Conservation (phyloP, 2,797 vertebrate species). For the Gadopsis marmoratus region DNA sequence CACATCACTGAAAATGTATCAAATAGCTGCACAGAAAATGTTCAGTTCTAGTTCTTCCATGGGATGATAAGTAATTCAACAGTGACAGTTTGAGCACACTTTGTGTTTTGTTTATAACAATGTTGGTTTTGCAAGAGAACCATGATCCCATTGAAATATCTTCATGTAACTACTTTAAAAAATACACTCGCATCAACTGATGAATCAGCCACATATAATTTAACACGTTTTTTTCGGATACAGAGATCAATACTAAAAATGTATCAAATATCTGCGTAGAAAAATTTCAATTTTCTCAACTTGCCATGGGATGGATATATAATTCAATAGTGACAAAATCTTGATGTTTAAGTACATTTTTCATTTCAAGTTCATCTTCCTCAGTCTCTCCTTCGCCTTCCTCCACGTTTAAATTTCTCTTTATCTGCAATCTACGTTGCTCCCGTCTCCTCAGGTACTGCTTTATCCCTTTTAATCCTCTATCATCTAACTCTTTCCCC, state of each 20-base stretch:
- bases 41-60: neutral
- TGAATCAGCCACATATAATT: neutral
- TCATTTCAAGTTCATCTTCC: neutral
- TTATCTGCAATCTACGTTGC: constrained; percentile 20
- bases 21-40: neutral
- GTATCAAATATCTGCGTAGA: neutral
- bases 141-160: neutral
- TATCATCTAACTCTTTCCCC: constrained; percentile 42
- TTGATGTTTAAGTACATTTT: neutral
- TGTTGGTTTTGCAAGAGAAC: neutral
- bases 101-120: neutral
- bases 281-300: neutral
- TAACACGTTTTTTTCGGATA: neutral
- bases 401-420: constrained; percentile 12
- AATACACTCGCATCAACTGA: neutral
- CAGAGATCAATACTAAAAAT: neutral
- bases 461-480: constrained; percentile 66
- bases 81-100: constrained; percentile 8
- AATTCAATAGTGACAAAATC: constrained; percentile 5
- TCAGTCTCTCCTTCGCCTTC: constrained; percentile 12
- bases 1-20: neutral
- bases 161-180: neutral
- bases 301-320: neutral
- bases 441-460: constrained; percentile 41
- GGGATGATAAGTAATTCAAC: neutral